These are phyloP conservation scores for Phorcus lineatus DNA, from an alignment of 2,888 invertebrate genomes.

Conservation along the genomic window DNA sequence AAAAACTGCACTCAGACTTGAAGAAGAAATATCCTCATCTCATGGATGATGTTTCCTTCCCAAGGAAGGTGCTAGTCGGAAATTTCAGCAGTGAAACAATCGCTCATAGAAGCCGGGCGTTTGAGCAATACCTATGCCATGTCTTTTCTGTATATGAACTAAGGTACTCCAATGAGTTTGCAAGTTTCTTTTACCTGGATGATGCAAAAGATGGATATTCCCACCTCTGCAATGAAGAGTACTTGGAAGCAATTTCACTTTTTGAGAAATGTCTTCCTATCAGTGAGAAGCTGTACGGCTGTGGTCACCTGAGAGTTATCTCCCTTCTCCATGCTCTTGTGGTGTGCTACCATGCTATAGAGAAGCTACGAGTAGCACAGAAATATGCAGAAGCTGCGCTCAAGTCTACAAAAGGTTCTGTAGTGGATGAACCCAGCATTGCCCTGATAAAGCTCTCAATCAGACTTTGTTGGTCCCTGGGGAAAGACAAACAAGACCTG, in stretches of 20 bases:
- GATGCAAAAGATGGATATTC: conserved; percentile 67
- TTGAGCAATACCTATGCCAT: conserved; percentile 75
- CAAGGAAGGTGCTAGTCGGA: conserved; percentile 74
- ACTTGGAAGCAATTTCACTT: conserved; percentile 64
- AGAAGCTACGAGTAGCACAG: conserved; percentile 64
- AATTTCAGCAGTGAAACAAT: conserved; percentile 75
- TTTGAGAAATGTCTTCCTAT: conserved; percentile 71
- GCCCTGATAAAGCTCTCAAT: conserved; percentile 69
- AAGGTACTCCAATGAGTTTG: conserved; percentile 68
- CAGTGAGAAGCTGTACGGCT: conserved; percentile 71
- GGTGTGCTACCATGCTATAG: conserved; percentile 64
- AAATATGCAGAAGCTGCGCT: conserved; percentile 70
- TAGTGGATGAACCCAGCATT: conserved; percentile 61
- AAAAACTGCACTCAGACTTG: conserved; percentile 67
- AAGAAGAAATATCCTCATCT: conserved; percentile 64
- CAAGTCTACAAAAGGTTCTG: conserved; percentile 52
- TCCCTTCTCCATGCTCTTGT: conserved; percentile 71
- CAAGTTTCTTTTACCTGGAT: conserved; percentile 70
- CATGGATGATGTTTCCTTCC: conserved; percentile 73
- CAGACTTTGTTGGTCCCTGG: conserved; percentile 72
- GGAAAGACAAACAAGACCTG: conserved; percentile 70
- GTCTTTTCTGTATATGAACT: conserved; percentile 70
- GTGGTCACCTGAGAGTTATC: conserved; percentile 59
- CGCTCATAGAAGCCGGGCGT: conserved; percentile 73
- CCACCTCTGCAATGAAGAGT: conserved; percentile 61